These are phyloP conservation scores for Caenorhabditis sp. DNA, from an alignment of 2,888 invertebrate species.

Conservation along the genomic window DNA sequence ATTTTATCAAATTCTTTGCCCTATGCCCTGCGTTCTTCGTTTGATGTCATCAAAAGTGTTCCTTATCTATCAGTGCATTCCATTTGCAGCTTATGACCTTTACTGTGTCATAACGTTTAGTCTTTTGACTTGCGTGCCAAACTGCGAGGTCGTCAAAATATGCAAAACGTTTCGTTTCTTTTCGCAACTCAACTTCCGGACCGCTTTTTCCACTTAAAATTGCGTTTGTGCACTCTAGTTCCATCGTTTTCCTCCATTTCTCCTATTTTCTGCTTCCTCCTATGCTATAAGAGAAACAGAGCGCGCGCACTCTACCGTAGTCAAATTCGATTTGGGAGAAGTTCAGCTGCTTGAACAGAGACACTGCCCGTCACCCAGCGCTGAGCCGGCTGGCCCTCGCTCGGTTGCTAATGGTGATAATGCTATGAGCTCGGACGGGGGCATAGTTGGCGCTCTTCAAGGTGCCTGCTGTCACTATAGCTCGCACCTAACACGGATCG, in stretches of 20 bases:
- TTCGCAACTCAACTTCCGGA: slow-evolving; percentile 5
- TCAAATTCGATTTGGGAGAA: slow-evolving; percentile 13
- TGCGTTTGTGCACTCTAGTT: slow-evolving; percentile 21
- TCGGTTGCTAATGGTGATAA: slow-evolving; percentile 58
- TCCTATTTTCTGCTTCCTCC: slow-evolving; percentile 10
- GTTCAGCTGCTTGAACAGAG: slow-evolving; percentile 13
- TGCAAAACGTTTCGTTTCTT: slow-evolving; percentile 38
- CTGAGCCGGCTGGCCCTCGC: slow-evolving; percentile 16
- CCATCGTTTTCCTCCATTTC: slow-evolving; percentile 8
- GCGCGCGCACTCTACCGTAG: slow-evolving; percentile 22
- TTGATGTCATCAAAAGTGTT: slow-evolving; percentile 14
- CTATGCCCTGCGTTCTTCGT: not conserved
- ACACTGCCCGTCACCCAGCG: slow-evolving; percentile 32
- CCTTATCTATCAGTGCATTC: slow-evolving; percentile 21
- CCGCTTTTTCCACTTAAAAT: slow-evolving; percentile 3
- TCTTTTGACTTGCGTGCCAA: slow-evolving; percentile 28
- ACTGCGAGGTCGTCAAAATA: slow-evolving; percentile 6
- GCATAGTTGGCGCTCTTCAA: not conserved
- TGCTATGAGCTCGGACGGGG: slow-evolving; percentile 1
- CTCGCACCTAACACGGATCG: not conserved
- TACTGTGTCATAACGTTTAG: not conserved
- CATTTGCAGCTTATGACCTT: not conserved
- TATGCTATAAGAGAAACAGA: not conserved
- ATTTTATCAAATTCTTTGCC: not conserved
- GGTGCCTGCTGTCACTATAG: not conserved